Conservation (phyloP, 2,888 invertebrate genomes). For the Pachycephus smyrnensis region DNA sequence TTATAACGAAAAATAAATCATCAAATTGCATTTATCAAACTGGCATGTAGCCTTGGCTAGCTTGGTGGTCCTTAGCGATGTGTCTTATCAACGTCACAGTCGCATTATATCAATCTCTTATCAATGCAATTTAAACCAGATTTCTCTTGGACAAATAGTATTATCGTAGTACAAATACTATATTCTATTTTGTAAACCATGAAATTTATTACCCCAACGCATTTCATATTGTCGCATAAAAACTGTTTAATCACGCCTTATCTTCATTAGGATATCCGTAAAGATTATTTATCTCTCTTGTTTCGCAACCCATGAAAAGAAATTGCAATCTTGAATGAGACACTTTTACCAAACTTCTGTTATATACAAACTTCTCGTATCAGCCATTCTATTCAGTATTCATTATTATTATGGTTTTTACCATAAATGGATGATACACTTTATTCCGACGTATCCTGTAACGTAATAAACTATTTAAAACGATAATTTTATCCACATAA, state of each 20-base stretch:
- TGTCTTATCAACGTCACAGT: background rate
- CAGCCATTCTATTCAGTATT: background rate
- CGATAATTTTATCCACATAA: background rate
- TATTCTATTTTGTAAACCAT: background rate
- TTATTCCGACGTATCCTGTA: background rate
- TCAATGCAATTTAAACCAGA: background rate
- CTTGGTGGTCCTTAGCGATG: background rate
- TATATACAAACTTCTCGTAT: background rate
- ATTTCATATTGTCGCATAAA: background rate
- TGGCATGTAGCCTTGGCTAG: background rate
- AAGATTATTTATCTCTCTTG: background rate
- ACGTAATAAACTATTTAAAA: background rate
- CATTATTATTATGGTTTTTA: background rate
- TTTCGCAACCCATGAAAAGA: background rate
- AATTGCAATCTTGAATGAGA: background rate
- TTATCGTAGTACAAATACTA: background rate
- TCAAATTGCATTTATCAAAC: background rate
- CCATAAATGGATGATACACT: background rate
- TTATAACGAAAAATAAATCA: background rate
- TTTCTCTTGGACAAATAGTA: background rate
- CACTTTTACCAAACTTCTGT: background rate
- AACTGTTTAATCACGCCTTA: background rate
- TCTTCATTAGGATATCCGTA: constrained; percentile 1
- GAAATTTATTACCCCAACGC: background rate
- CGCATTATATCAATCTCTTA: background rate